Base-by-base conservation (phyloP, 2,113 vertebrate species). In the Pterocles gutturalis region DNA sequence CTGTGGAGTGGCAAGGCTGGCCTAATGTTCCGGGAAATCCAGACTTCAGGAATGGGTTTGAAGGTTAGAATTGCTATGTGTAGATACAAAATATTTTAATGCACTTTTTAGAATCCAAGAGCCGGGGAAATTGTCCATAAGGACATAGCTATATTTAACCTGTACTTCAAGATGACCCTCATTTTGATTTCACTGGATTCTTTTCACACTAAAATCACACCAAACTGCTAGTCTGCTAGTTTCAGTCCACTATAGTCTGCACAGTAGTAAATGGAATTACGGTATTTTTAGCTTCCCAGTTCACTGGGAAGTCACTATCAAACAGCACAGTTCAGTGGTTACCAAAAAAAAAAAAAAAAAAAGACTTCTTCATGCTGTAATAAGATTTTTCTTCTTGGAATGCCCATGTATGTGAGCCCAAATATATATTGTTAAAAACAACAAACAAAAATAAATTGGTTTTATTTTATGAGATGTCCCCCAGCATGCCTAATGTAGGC, bases 381-480 rank as follows among this genome's bases (percentile, higher is more conserved):
- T 34, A 62, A 67, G 43, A 34, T 43, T 53, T 81, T 85, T 67
- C 26, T 43, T 49, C 24, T 75, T 62, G n/a, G 26, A 76, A 58
- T 66, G 36, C 8, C 34, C 22, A 22, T 5, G 6, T 57, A 33
- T 72, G 20, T 20, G 18, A 83, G 4, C 17, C 13, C 18, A 66
- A 69, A 70, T 2, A 79, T 17, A 75, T 19, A 22, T 0, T 53
- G 11, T 62, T 90, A 64, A 78, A 93, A 55, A 29, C 3, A 77
- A 49, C 4, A 29, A 71, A 33, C 0, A 0, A 46, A 81, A 43
- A 38, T 38, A 2, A 54, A 4, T 36, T 64, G 20, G 5, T 53
- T 83, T 78, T 48, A 31, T 67, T 90, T 72, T 15, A 43, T 58
- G 20, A 72, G 13, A 29, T 53, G 8, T 64, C n/a, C 11, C 34